Evolutionary conservation across 2,113 vertebrate species (phyloP).

Genomic region (Cisticola juncidis): DNA sequence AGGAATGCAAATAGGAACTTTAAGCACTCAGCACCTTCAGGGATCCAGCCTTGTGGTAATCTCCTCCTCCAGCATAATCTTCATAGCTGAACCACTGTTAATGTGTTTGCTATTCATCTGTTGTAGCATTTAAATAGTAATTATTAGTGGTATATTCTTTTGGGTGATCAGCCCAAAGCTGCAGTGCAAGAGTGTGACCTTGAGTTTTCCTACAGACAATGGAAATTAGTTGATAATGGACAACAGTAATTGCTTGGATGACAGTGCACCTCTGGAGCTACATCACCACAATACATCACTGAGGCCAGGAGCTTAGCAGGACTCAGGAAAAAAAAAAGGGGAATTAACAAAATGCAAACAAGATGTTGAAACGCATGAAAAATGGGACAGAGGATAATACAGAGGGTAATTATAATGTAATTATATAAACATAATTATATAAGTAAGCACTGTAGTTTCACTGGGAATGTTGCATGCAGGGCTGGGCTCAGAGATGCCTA

Average conservation of each 20-base stretch:
- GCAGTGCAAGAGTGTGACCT: not conserved
- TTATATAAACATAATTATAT: constrained; percentile 42
- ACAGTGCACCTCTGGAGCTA: constrained; percentile 42
- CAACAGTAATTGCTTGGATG: constrained; percentile 40
- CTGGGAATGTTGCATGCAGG: not conserved
- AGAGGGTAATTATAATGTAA: constrained; percentile 37
- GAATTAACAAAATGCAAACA: constrained; percentile 25
- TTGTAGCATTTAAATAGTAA: constrained; percentile 9
- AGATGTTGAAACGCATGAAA: constrained; percentile 36
- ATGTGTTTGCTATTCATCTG: constrained; percentile 1
- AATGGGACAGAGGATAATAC: not conserved
- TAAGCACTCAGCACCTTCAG: not conserved
- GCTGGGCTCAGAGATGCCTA: not conserved
- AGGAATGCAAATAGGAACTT: not conserved
- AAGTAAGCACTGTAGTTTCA: not conserved
- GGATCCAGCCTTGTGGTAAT: not conserved
- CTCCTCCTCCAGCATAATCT: not conserved
- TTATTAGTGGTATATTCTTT: constrained; percentile 22
- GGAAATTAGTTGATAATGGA: constrained; percentile 47
- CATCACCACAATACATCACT: not conserved
- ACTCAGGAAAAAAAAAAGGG: not conserved
- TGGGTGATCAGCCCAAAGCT: constrained; percentile 39
- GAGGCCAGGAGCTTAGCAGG: constrained; percentile 24
- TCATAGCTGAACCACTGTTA: not conserved
- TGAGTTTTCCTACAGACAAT: constrained; percentile 35